These are phyloP conservation scores for Gymnogyps californianus DNA, from an alignment of 2,113 vertebrate genomes.

Conservation along the genomic window DNA sequence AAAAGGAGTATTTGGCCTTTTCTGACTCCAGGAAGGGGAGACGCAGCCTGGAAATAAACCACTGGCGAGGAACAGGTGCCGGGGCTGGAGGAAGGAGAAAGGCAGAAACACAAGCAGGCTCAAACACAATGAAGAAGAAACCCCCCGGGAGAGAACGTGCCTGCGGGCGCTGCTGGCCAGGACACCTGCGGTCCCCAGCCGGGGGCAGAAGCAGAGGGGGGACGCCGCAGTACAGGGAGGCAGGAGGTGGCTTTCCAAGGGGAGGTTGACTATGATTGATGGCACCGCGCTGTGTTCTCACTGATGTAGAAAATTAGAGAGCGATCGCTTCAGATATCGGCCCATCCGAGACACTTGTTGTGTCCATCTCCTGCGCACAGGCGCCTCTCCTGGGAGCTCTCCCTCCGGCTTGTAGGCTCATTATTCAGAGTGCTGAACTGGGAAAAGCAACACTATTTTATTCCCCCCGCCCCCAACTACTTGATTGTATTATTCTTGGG, in stretches of 20 bases:
- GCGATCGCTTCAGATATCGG: neutral
- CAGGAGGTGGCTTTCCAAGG: neutral
- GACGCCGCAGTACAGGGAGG: accelerated
- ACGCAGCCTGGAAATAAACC: neutral
- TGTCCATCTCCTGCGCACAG: neutral
- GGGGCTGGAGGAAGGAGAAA: neutral
- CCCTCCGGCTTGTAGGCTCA: neutral
- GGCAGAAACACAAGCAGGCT: neutral
- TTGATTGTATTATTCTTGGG: neutral
- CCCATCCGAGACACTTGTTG: neutral
- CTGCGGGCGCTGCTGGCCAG: accelerated
- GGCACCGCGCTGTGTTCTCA: neutral
- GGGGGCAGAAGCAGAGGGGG: accelerated
- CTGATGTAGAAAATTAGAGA: slow-evolving; percentile 70
- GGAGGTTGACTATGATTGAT: slow-evolving; percentile 46
- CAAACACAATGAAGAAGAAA: accelerated
- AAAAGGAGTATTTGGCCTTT: neutral
- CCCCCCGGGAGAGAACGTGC: neutral
- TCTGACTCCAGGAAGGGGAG: neutral
- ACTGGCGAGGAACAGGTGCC: neutral
- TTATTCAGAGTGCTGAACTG: slow-evolving; percentile 34
- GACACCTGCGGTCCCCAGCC: neutral
- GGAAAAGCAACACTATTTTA: neutral
- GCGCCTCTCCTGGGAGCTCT: neutral
- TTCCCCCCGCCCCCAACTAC: neutral